Base-by-base conservation (phyloP, 1,140 invertebrate species). In the Eumaeus atala region DNA sequence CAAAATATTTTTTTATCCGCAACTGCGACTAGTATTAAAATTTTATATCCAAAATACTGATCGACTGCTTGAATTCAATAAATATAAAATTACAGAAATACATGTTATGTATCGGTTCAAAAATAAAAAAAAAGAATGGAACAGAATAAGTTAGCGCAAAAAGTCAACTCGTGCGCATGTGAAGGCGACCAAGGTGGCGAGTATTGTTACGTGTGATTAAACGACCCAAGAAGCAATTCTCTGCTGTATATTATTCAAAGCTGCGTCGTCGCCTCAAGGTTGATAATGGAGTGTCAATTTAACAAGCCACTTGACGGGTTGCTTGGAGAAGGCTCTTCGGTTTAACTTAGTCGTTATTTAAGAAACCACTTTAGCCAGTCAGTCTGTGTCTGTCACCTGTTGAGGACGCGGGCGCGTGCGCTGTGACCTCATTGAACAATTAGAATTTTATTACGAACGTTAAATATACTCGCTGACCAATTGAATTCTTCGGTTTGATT, bases 171-270 rank as follows among this genome's bases (percentile, higher is more conserved):
- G 67, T 72, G 77, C 76, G 72, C 77, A 84, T 79, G 70, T 77
- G 77, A 84, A 85, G 80, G 80, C 75, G 69, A 82, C 67, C 72
- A 70, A 84, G 77, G 77, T 83, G 72, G 73, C 71, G 75, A 66
- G 70, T 57, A 58, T 51, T 67, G 47, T 40, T 16, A 14, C 49
- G 10, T 51, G 37, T 53, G 48, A 33, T 11, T 61, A 62, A 77
- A 70, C 10, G 61, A 11, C 57, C 12, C 67, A 75, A 70, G 40
- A 38, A 40, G 56, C 65, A 61, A 58, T 51, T 34, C 37, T 18
- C 3, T 33, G 33, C 16, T 56, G 40, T 33, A 36, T 16, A 12
- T 52, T 66, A 58, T 47, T 66, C 16, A 18, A 57, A 48, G 21
- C 51, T 56, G 51, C 53, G 3, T 9, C 11, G 7, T 7, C 9